phyloP scores from a whole-genome alignment of 2,113 vertebrate genomes.

The Sterna hirundo region DNA sequence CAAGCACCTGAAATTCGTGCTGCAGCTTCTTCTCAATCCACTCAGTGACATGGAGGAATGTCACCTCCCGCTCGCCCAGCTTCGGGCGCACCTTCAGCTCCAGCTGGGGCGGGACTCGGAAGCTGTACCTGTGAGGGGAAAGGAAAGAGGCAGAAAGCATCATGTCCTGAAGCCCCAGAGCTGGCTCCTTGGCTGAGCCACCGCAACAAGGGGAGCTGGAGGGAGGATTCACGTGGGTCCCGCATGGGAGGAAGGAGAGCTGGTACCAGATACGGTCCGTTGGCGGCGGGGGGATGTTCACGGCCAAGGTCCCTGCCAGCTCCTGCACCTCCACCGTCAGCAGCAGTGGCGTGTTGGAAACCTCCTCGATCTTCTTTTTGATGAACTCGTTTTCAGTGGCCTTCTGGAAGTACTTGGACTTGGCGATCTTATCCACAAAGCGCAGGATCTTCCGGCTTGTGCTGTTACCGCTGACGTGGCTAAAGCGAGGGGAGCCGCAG shows the following conservation, averaged over 20 bases:
- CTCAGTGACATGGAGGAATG: constrained; percentile 85
- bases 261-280: constrained; percentile 87
- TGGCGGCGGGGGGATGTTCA: constrained; percentile 87
- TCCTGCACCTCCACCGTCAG: constrained; percentile 88
- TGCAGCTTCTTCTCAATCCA: constrained; percentile 90
- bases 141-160: neutral
- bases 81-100: constrained; percentile 85
- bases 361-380: constrained; percentile 90
- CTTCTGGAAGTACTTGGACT: constrained; percentile 90
- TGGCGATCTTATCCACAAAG: constrained; percentile 89
- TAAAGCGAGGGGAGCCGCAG: neutral
- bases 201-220: neutral
- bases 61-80: constrained; percentile 87
- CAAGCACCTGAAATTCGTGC: constrained; percentile 86
- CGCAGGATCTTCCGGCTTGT: constrained; percentile 85
- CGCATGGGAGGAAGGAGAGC: neutral
- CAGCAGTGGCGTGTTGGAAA: constrained; percentile 88
- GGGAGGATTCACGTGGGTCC: fast-evolving
- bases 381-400: constrained; percentile 89
- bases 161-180: neutral
- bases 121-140: constrained; percentile 81
- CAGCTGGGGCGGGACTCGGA: constrained; percentile 82
- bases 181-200: neutral
- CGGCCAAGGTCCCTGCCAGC: constrained; percentile 79
- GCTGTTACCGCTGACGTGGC: constrained; percentile 69